Conservation (phyloP, 2,888 invertebrate species). For the Clunio marinus region DNA sequence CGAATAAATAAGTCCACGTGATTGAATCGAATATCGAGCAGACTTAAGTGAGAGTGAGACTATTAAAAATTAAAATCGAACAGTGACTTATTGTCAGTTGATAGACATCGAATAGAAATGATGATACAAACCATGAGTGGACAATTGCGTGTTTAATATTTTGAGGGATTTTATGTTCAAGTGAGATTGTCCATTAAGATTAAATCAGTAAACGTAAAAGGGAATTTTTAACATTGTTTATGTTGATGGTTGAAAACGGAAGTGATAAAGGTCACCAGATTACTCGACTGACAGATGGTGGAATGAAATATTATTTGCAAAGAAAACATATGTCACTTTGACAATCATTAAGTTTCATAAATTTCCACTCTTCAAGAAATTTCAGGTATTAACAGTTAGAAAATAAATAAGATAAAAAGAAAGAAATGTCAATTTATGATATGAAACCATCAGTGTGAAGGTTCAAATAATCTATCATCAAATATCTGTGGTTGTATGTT, state of each 20-base stretch:
- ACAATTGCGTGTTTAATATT: not conserved
- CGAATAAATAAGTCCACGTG: not conserved
- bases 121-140: not conserved
- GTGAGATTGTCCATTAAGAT: slow-evolving; percentile 30
- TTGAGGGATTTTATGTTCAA: not conserved
- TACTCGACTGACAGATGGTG: not conserved
- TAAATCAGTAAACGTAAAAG: not conserved
- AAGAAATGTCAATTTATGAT: not conserved
- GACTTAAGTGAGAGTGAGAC: not conserved
- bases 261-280: not conserved
- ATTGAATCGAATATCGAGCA: slow-evolving; percentile 33
- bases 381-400: too few relatives aligned
- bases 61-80: slow-evolving; percentile 37
- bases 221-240: not conserved
- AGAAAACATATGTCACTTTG: too few relatives aligned
- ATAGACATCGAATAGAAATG: slow-evolving; percentile 17
- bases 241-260: not conserved
- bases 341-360: too few relatives aligned
- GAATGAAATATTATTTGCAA: too few relatives aligned
- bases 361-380: too few relatives aligned
- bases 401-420: too few relatives aligned
- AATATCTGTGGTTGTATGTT: too few relatives aligned
- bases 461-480: too few relatives aligned
- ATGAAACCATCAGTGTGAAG: too few relatives aligned
- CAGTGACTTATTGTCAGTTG: slow-evolving; percentile 22